Percentiles rank a stretch among this genome's conserved stretches.
Conservation (phyloP, 1,140 invertebrate species). For the Ylistrum balloti region DNA sequence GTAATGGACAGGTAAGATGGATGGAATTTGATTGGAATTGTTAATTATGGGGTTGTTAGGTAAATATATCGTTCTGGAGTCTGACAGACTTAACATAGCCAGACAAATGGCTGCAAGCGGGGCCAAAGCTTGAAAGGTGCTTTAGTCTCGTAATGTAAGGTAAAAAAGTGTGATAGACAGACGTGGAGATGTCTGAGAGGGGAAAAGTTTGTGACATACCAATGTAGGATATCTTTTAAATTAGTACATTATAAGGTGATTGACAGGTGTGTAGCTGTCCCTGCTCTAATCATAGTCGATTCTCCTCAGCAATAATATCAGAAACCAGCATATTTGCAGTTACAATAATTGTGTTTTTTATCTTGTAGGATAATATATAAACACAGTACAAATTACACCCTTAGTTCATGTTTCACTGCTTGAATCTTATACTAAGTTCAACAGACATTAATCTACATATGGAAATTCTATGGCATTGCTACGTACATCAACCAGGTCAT, state of each 20-base stretch:
- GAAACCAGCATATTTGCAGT: too few relatives aligned
- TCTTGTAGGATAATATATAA: too few relatives aligned
- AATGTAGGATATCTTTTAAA: too few relatives aligned
- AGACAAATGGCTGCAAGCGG: background rate
- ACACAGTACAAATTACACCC: too few relatives aligned
- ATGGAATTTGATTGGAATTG: constrained; percentile 39
- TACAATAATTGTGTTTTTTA: too few relatives aligned
- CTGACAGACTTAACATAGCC: background rate
- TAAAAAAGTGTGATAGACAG: constrained; percentile 17
- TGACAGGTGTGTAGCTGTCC: background rate
- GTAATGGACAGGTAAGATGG: constrained; percentile 33
- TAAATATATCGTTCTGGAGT: background rate
- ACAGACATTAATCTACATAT: too few relatives aligned
- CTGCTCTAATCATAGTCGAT: too few relatives aligned
- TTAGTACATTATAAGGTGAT: background rate
- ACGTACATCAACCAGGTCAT: too few relatives aligned
- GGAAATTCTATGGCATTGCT: too few relatives aligned
- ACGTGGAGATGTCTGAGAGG: background rate
- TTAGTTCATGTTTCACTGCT: too few relatives aligned
- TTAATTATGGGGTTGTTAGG: background rate
- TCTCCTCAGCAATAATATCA: too few relatives aligned
- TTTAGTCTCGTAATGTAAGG: background rate
- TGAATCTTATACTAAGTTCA: too few relatives aligned
- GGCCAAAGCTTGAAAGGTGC: constrained; percentile 32
- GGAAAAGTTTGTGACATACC: background rate